Base-by-base conservation (phyloP, 2,888 invertebrate genomes). In the Caenorhabditis imperialis region DNA sequence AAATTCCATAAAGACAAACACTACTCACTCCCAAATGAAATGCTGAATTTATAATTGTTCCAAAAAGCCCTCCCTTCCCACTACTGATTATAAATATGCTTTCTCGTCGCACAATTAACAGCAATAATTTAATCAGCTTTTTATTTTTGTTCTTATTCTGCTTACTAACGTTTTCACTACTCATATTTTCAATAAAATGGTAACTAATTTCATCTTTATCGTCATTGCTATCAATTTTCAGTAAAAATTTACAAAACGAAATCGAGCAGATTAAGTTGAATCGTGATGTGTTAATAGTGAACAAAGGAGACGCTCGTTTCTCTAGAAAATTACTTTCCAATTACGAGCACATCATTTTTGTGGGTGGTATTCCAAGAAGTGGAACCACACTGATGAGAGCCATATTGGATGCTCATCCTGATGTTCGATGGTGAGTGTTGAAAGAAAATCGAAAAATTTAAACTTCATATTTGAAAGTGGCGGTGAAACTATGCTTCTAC, bases 361-460 rank as follows among this genome's bases (percentile, higher is more conserved):
- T 81, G 89, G 97, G 97, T 69, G 98, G 98, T 77, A 95, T 97
- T 88, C 97, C 97, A 63, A 92, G 97, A 85, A 96, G 96, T 54
- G 97, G 97, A 61, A 98, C 97, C 48, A 98, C 97, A 75, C 91
- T 98, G 83, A 95, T 96, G 93, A 92, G 97, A 87, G 96, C 96
- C 78, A 95, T 98, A 94, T 91, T 98, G 85, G 97, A 98, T 90
- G 96, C 97, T 77, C 97, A 98, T 91, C 94, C 95, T 10, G 94
- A 94, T 88, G 94, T 97, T 88, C 92, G 82, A 54, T 82, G 82
- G 80, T 78, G 7, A 6, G 48, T 30, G 7, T 20, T 12, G 2
- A 22, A 20, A 12, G 45, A 35, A 16, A 16, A 69, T 33, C 4
- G 20, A 20, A 16, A 16, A 5, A 30, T 20, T 23, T 25, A 23